Evolutionary conservation across 2,888 invertebrate genomes (phyloP).

Genomic region (Drosophila antonietae): DNA sequence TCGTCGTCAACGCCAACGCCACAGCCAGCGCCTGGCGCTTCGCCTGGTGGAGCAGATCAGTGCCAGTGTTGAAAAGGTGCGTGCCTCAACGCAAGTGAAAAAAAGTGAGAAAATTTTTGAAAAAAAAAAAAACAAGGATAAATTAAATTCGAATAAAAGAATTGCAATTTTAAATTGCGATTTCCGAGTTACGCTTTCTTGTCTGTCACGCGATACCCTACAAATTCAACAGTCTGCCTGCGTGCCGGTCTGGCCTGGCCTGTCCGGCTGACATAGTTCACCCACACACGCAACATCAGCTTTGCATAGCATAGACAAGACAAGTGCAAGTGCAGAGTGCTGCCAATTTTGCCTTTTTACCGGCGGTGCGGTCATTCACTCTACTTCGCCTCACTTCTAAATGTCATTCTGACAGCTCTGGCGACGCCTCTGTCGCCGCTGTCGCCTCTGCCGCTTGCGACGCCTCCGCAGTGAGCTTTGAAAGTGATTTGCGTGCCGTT

Average conservation of each 20-base stretch:
- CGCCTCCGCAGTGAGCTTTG: slow-evolving; percentile 56
- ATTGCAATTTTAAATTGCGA: slow-evolving; percentile 17
- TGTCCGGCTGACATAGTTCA: slow-evolving; percentile 31
- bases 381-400: slow-evolving; percentile 6
- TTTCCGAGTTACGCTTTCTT: slow-evolving; percentile 13
- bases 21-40: slow-evolving; percentile 53
- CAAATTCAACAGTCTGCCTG: slow-evolving; percentile 19
- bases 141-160: slow-evolving; percentile 22
- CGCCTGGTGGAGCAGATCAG: slow-evolving; percentile 38
- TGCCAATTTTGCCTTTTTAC: slow-evolving; percentile 32
- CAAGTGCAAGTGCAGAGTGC: slow-evolving; percentile 62
- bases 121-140: slow-evolving; percentile 20
- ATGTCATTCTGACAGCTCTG: slow-evolving; percentile 70
- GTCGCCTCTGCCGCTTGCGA: slow-evolving; percentile 29
- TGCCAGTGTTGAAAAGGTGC: slow-evolving; percentile 60
- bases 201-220: slow-evolving; percentile 52
- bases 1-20: slow-evolving; percentile 50
- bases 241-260: slow-evolving; percentile 10
- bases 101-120: not conserved
- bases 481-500: slow-evolving; percentile 74
- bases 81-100: slow-evolving; percentile 61
- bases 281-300: slow-evolving; percentile 38
- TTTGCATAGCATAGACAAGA: slow-evolving; percentile 25
- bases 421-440: slow-evolving; percentile 20
- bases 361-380: slow-evolving; percentile 63